Base-by-base conservation (phyloP, 2,113 vertebrate genomes). In the Ceyx cyanopectus region DNA sequence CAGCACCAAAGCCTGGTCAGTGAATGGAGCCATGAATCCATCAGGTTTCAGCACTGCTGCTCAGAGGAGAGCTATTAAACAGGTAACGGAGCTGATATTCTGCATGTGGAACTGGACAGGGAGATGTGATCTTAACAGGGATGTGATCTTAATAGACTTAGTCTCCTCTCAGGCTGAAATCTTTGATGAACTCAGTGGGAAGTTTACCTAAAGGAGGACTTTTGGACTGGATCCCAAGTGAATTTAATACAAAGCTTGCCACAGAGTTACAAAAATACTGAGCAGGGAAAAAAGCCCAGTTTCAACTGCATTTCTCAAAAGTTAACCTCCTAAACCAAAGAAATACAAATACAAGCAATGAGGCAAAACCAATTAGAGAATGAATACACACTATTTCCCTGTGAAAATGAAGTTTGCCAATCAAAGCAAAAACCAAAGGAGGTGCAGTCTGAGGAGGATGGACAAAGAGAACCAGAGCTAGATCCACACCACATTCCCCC, bases 321-420 rank as follows among this genome's bases (percentile, higher is more conserved):
- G 63, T 85, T 83, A 91, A 78, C 43, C 65, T 82, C 75, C 79
- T 85, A 69, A 94, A 94, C 45, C 85, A 96, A 92, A 91, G 72
- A 81, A 89, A 93, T 83, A 87, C 23, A 87, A 93, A 94, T 65
- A 91, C 16, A 89, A 95, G 72, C 94, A 95, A 91, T 40, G 56
- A 91, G 79, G 87, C 63, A 92, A 95, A 94, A 87, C 63, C 65
- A 95, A 89, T 95, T 90, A 95, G 63, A 77, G 60, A 91, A 89
- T 30, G 37, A 94, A 90, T 60, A 85, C 26, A 74, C 48, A 61
- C 56, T 62, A 70, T 82, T 94, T 91, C 72, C 80, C 41, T 56
- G 56, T 70, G 85, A 94, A 91, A 93, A 90, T 23, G 16, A 82
- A 51, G 22, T 66, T 85, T 85, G 87, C 87, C 90, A 89, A 58